Conservation (phyloP, 2,113 vertebrate genomes). For the Melanotaenia duboulayi region DNA sequence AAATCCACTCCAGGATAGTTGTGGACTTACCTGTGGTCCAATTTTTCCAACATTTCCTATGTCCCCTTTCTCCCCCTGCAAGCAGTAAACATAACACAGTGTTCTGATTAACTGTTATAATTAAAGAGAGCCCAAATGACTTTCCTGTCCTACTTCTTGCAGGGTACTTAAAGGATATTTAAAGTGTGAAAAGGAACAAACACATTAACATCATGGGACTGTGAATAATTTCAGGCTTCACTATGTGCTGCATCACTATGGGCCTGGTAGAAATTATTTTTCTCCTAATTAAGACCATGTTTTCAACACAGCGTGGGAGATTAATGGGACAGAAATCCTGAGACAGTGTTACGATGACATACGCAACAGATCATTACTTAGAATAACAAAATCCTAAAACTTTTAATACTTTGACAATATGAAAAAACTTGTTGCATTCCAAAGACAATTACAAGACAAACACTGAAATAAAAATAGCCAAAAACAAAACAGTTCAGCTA, state of each 20-base stretch:
- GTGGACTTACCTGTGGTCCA: constrained; percentile 89
- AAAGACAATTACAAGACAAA: constrained; percentile 6
- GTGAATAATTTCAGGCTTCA: constrained; percentile 17
- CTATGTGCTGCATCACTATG: constrained; percentile 38
- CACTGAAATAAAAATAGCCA: neutral
- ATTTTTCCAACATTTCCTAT: constrained; percentile 89
- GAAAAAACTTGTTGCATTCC: constrained; percentile 7
- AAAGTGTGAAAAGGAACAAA: constrained; percentile 26
- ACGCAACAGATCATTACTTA: neutral
- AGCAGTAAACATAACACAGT: constrained; percentile 63
- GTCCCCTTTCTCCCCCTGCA: constrained; percentile 94
- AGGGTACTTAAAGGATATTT: constrained; percentile 20
- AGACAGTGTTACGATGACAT: constrained; percentile 1
- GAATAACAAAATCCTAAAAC: constrained; percentile 8
- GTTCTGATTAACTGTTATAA: constrained; percentile 54
- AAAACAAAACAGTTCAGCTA: neutral
- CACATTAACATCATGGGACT: constrained; percentile 18
- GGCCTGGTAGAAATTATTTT: constrained; percentile 34
- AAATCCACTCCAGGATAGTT: constrained; percentile 20
- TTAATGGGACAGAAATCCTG: constrained; percentile 15
- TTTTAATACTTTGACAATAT: neutral
- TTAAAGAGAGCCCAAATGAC: constrained; percentile 25
- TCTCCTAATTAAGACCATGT: constrained; percentile 54
- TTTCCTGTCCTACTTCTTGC: constrained; percentile 1
- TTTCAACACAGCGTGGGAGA: constrained; percentile 34